Percentiles rank a stretch among this genome's conserved stretches.
phyloP scores from a whole-genome alignment of 2,888 invertebrate genomes.

The Tetanocera ferruginea region DNA sequence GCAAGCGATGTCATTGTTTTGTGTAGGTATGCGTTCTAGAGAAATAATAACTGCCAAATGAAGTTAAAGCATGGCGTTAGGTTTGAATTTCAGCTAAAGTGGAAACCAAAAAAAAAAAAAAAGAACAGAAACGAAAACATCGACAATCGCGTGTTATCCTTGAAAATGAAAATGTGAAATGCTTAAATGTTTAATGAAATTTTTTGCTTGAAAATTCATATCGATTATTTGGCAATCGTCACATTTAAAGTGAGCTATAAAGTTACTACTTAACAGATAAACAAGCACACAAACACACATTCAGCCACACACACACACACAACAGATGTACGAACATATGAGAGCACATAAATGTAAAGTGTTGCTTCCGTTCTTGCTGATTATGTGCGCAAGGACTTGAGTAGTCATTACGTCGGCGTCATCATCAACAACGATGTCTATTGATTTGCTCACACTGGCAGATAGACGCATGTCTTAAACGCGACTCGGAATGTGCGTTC shows the following conservation, averaged over 20 bases:
- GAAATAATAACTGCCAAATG: not conserved
- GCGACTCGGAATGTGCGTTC: not conserved
- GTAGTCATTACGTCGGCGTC: conserved; percentile 12
- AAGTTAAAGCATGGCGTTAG: conserved; percentile 11
- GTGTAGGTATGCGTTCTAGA: no score
- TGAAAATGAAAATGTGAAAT: conserved; percentile 47
- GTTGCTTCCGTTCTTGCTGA: not conserved
- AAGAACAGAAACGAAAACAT: not conserved
- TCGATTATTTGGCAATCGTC: not conserved
- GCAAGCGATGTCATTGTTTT: no score
- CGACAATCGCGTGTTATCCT: conserved; percentile 25
- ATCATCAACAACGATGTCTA: not conserved
- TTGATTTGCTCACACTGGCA: not conserved
- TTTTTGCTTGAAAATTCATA: conserved; percentile 46
- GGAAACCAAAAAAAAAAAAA: conserved; percentile 18
- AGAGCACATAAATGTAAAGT: conserved; percentile 8
- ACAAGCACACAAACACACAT: conserved; percentile 30
- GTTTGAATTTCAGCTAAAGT: not conserved
- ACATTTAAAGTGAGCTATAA: no score
- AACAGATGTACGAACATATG: conserved; percentile 15
- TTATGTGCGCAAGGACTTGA: conserved; percentile 28
- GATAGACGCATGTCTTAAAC: conserved; percentile 23
- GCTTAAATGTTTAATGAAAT: conserved; percentile 48
- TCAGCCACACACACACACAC: not conserved
- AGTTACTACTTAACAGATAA: conserved; percentile 30